Evolutionary conservation across 2,113 vertebrate species (phyloP).

Genomic region (Cinclus mexicanus): DNA sequence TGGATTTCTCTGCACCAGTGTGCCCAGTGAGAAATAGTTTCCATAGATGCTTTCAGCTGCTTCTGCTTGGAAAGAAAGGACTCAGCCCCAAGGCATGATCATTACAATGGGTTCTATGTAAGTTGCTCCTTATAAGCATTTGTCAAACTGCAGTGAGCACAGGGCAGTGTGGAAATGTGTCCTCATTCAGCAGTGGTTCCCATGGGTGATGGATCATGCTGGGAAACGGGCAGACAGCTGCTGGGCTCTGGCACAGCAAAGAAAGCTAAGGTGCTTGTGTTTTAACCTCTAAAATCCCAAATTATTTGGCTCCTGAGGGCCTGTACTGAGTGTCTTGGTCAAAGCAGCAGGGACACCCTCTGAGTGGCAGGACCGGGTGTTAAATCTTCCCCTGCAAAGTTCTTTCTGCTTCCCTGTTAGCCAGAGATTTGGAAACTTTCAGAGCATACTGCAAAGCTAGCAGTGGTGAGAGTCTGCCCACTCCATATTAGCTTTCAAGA

Average conservation of each 20-base stretch:
- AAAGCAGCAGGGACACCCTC: neutral
- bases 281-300: neutral
- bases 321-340: neutral
- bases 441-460: neutral
- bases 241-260: neutral
- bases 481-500: neutral
- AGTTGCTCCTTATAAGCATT: neutral
- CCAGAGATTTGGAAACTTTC: neutral
- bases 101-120: slow-evolving; percentile 28
- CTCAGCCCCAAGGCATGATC: neutral
- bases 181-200: neutral
- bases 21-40: slow-evolving; percentile 34
- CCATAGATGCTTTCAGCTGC: slow-evolving; percentile 2
- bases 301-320: neutral
- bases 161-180: neutral
- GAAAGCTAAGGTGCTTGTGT: neutral
- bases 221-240: neutral
- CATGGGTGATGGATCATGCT: neutral
- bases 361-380: neutral
- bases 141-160: neutral
- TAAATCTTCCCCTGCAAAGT: neutral
- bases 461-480: neutral
- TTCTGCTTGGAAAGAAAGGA: slow-evolving; percentile 35
- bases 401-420: neutral
- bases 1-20: neutral